Conservation (phyloP, 2,113 vertebrate genomes). For the Xyrauchen texanus region DNA sequence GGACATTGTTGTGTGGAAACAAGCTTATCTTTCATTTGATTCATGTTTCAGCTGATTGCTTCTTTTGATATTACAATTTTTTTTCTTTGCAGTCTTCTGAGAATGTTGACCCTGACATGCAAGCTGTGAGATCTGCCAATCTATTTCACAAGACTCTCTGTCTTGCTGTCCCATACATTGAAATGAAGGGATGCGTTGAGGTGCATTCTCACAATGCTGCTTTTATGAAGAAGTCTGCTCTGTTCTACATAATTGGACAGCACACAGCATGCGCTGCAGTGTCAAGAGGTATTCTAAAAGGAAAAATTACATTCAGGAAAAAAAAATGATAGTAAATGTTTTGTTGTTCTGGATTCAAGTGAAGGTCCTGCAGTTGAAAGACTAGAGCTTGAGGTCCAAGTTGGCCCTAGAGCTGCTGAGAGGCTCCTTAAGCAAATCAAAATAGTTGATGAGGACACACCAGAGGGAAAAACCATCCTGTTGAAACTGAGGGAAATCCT, state of each 20-base stretch:
- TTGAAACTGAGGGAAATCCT: constrained; percentile 77
- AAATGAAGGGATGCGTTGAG: constrained; percentile 73
- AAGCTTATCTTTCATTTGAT: background rate
- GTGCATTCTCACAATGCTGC: constrained; percentile 66
- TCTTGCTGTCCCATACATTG: constrained; percentile 48
- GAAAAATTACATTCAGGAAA: background rate
- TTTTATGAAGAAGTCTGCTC: constrained; percentile 53
- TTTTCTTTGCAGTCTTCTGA: constrained; percentile 61
- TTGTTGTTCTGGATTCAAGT: constrained; percentile 52
- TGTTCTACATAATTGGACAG: constrained; percentile 73
- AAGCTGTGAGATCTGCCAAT: background rate
- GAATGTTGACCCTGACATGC: constrained; percentile 43
- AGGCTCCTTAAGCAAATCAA: constrained; percentile 70
- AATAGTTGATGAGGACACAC: constrained; percentile 56
- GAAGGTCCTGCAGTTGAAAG: constrained; percentile 73
- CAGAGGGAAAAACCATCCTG: constrained; percentile 58
- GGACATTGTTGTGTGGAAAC: background rate
- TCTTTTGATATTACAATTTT: too few relatives aligned
- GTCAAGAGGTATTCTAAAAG: constrained; percentile 68
- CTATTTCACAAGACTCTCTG: constrained; percentile 66
- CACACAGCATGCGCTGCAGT: constrained; percentile 65
- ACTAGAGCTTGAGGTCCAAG: constrained; percentile 76
- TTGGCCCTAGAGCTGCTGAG: constrained; percentile 74
- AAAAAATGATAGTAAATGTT: too few relatives aligned
- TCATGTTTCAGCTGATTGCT: background rate